Percentiles rank a stretch among this genome's conserved stretches.
phyloP scores from a whole-genome alignment of 2,888 invertebrate genomes.

The Phanerotoma sp. region DNA sequence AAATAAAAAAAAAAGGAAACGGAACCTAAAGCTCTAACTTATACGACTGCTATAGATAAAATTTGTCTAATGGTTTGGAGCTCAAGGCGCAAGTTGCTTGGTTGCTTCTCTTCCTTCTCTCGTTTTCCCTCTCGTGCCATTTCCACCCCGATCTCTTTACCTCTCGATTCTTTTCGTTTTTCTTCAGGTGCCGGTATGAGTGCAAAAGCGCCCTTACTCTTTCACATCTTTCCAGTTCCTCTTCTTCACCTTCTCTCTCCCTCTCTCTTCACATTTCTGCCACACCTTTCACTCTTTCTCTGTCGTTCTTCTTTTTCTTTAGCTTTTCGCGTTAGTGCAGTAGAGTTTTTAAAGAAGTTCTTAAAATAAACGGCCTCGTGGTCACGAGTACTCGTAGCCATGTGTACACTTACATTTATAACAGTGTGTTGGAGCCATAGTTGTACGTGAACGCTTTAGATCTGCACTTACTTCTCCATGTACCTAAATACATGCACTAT shows the following conservation, averaged over 20 bases:
- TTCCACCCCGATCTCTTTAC: constrained; percentile 14
- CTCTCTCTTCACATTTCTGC: constrained; percentile 19
- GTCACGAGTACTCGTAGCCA: constrained; percentile 18
- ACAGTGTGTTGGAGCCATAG: not conserved
- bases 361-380: constrained; percentile 49
- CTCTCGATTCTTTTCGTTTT: constrained; percentile 12
- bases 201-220: constrained; percentile 1
- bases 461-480: not conserved
- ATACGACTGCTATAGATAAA: constrained; percentile 48
- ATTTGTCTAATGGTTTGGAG: constrained; percentile 53
- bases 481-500: not conserved
- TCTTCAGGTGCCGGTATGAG: constrained; percentile 9
- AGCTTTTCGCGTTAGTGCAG: constrained; percentile 26
- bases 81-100: constrained; percentile 19
- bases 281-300: constrained; percentile 6
- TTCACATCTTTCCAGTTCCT: constrained; percentile 21
- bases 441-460: not conserved
- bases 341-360: constrained; percentile 48
- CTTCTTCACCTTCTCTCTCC: constrained; percentile 22
- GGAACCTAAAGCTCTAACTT: constrained; percentile 30
- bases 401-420: constrained; percentile 13
- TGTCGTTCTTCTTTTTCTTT: constrained; percentile 14
- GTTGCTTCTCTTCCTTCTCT: constrained; percentile 10
- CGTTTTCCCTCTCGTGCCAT: constrained; percentile 21
- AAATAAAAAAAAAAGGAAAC: constrained; percentile 10